phyloP scores from a whole-genome alignment of 2,113 vertebrate genomes.

The Hyperopisus bebe region DNA sequence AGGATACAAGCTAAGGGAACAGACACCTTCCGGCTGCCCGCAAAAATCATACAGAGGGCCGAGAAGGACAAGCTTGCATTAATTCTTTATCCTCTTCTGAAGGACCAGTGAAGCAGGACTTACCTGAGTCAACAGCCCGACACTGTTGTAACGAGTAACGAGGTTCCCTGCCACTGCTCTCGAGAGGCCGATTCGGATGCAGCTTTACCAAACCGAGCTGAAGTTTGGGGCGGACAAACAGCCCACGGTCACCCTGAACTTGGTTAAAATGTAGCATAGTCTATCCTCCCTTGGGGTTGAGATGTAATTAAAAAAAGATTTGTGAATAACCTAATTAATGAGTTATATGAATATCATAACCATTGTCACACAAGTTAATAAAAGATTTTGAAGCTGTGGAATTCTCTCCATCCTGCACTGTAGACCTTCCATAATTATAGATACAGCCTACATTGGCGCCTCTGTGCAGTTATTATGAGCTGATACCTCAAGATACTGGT shows the following conservation, averaged over 20 bases:
- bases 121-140: background rate
- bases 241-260: background rate
- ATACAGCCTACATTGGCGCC: background rate
- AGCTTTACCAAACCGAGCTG: background rate
- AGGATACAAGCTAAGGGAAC: background rate
- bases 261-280: background rate
- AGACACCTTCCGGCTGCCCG: background rate
- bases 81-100: background rate
- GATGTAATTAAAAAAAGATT: constrained; percentile 42
- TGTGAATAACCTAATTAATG: constrained; percentile 37
- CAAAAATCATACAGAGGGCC: background rate
- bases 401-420: background rate
- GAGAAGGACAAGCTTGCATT: background rate
- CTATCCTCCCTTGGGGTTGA: constrained; percentile 27
- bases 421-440: background rate
- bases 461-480: background rate
- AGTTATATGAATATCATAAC: constrained; percentile 24
- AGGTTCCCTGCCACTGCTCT: background rate
- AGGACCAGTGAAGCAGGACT: background rate
- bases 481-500: background rate
- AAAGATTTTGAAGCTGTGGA: background rate
- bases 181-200: background rate
- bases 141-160: background rate
- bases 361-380: background rate
- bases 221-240: background rate